Evolutionary conservation across 2,888 invertebrate genomes (phyloP).

Genomic region (Lithodes maja): DNA sequence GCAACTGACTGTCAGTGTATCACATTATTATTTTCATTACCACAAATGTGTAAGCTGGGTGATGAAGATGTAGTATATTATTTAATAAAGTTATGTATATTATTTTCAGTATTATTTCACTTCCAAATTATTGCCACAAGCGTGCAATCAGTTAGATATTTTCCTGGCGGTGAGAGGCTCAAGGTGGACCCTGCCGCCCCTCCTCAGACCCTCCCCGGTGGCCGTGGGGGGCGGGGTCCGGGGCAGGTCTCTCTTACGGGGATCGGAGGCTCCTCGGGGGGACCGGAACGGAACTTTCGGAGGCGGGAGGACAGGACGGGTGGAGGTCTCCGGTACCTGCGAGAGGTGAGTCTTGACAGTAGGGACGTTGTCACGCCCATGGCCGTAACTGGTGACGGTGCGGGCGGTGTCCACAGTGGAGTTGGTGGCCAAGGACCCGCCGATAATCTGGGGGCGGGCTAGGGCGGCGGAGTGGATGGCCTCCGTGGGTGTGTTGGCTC

Average conservation of each 20-base stretch:
- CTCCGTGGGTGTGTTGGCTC: slow-evolving; percentile 68
- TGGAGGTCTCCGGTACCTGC: slow-evolving; percentile 26
- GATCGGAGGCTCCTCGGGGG: slow-evolving; percentile 4
- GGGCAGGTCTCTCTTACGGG: slow-evolving; percentile 19
- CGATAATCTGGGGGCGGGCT: slow-evolving; percentile 62
- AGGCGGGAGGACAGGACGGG: slow-evolving; percentile 27
- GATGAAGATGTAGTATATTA: no score
- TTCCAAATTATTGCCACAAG: no score
- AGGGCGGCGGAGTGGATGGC: slow-evolving; percentile 55
- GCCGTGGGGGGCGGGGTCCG: slow-evolving; percentile 34
- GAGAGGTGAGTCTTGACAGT: not conserved
- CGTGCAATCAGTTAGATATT: not conserved
- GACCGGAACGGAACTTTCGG: slow-evolving; percentile 5
- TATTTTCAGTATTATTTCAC: no score
- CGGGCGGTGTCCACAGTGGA: slow-evolving; percentile 45
- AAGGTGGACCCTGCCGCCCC: slow-evolving; percentile 49
- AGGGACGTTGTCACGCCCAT: slow-evolving; percentile 7
- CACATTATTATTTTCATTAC: no score
- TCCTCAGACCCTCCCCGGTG: slow-evolving; percentile 35
- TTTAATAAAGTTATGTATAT: no score
- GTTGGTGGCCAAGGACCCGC: slow-evolving; percentile 65
- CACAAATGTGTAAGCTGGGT: no score
- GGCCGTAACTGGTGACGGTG: not conserved
- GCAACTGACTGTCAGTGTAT: no score
- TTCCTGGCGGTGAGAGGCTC: slow-evolving; percentile 51